These are phyloP conservation scores for Diloba caeruleocephala DNA, from an alignment of 2,888 invertebrate genomes.

Conservation along the genomic window DNA sequence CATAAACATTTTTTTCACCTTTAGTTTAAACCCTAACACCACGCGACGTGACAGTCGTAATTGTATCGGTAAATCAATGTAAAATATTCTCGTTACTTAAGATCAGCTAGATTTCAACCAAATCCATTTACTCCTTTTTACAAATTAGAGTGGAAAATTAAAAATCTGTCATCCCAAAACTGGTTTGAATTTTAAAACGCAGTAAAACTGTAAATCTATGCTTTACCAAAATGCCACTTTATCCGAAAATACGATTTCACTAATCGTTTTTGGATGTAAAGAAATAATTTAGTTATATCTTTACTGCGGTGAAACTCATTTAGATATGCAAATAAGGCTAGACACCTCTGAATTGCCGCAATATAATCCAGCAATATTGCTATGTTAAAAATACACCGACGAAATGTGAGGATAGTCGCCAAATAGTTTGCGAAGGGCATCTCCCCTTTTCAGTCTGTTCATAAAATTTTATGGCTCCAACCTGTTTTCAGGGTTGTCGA, in stretches of 20 bases:
- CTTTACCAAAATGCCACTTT: slow-evolving; percentile 5
- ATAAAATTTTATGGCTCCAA: slow-evolving; percentile 44
- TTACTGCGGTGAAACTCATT: slow-evolving; percentile 20
- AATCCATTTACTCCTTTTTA: no score
- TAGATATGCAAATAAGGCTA: slow-evolving; percentile 37
- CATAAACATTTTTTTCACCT: no score
- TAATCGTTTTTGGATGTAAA: slow-evolving; percentile 20
- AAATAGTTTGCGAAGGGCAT: slow-evolving; percentile 40
- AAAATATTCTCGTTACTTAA: no score
- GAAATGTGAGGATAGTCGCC: slow-evolving; percentile 23
- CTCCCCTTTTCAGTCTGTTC: slow-evolving; percentile 24
- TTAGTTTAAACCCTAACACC: no score
- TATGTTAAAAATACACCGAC: slow-evolving; percentile 25
- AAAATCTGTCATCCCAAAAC: no score
- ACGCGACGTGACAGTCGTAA: no score
- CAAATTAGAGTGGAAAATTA: no score
- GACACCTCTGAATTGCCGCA: slow-evolving; percentile 21
- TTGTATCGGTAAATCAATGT: no score
- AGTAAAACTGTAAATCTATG: slow-evolving; percentile 1
- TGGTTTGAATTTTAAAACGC: not conserved
- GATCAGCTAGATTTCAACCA: no score
- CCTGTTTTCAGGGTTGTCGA: slow-evolving; percentile 40
- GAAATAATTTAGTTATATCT: slow-evolving; percentile 20
- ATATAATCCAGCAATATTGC: slow-evolving; percentile 38
- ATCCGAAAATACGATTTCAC: not conserved